phyloP scores from a whole-genome alignment of 2,888 invertebrate genomes.

The Epinotia ramella region DNA sequence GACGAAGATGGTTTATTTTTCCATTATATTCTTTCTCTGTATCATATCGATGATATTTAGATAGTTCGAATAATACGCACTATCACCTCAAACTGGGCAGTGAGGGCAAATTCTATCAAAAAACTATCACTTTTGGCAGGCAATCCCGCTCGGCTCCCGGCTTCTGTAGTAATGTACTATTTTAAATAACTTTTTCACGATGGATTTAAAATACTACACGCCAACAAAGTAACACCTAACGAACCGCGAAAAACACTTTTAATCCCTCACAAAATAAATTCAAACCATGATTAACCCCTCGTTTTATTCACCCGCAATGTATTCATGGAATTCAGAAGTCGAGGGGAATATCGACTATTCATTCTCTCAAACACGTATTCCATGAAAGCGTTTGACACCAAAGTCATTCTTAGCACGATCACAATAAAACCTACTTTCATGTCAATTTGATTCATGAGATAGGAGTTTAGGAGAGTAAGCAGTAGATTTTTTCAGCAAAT shows the following conservation, averaged over 20 bases:
- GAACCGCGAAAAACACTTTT: conserved; percentile 41
- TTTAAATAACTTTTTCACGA: neutral
- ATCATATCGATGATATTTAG: too few relatives aligned
- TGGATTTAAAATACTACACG: conserved; percentile 3
- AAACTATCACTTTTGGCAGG: too few relatives aligned
- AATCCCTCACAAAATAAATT: conserved; percentile 43
- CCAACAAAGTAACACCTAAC: conserved; percentile 20
- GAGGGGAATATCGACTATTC: conserved; percentile 7
- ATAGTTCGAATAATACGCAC: too few relatives aligned
- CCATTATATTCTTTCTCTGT: too few relatives aligned
- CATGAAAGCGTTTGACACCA: neutral
- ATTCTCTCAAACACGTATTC: neutral
- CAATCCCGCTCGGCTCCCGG: too few relatives aligned
- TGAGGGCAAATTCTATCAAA: too few relatives aligned
- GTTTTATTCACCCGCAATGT: conserved; percentile 43
- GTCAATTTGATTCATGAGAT: neutral
- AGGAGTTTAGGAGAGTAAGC: neutral
- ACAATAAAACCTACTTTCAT: neutral
- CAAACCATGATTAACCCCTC: conserved; percentile 40
- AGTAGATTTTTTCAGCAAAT: conserved; percentile 33
- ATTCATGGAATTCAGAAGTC: conserved; percentile 45
- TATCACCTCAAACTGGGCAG: too few relatives aligned
- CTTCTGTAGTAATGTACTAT: neutral
- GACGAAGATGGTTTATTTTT: too few relatives aligned
- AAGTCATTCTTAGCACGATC: neutral